Conservation (phyloP, 2,113 vertebrate species). For the Malurus cyaneus region DNA sequence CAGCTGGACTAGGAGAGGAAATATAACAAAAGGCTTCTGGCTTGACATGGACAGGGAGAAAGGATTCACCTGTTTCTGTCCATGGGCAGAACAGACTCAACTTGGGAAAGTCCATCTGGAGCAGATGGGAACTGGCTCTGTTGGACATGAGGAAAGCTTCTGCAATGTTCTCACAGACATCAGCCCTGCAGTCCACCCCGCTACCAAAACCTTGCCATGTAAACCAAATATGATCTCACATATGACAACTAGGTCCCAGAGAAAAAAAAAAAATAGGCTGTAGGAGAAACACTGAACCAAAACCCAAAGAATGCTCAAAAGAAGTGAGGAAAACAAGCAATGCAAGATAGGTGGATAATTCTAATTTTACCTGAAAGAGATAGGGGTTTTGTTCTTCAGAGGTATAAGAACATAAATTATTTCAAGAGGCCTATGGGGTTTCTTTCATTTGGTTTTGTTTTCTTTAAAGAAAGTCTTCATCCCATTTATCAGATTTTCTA, state of each 20-base stretch:
- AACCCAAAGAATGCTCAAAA: background rate
- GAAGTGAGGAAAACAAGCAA: background rate
- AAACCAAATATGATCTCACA: background rate
- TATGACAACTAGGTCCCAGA: background rate
- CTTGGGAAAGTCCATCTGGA: background rate
- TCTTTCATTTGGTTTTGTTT: background rate
- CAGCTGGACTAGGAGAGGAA: background rate
- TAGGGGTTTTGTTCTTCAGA: background rate
- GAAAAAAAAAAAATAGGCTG: background rate
- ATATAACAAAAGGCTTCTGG: accelerated
- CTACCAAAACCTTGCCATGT: background rate
- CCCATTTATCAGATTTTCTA: background rate
- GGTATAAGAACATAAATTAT: background rate
- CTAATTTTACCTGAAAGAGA: background rate
- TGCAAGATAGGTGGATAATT: background rate
- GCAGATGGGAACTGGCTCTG: background rate
- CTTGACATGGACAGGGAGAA: background rate
- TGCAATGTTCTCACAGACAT: background rate
- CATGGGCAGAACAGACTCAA: background rate
- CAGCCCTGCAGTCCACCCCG: background rate
- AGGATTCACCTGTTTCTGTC: background rate
- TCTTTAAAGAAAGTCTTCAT: background rate
- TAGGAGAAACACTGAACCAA: background rate
- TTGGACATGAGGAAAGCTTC: background rate
- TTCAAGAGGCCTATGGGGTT: background rate